phyloP scores from a whole-genome alignment of 2,797 vertebrate species.

The Lepilemur ruficaudatus region DNA sequence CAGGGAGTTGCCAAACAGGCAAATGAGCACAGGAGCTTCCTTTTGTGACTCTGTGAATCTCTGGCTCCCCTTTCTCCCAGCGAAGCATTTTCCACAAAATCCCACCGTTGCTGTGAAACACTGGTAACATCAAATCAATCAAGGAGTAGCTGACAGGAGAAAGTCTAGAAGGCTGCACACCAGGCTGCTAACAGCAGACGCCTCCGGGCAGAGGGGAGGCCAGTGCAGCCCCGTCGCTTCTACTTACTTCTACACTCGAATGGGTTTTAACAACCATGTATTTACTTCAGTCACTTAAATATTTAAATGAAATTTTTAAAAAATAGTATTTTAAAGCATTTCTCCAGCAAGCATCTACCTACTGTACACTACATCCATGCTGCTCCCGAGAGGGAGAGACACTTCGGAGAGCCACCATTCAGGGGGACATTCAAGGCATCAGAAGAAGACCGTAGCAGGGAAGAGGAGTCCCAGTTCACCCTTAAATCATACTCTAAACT shows the following conservation, averaged over 20 bases:
- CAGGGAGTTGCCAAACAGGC: neutral
- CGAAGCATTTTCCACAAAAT: neutral
- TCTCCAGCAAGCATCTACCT: neutral
- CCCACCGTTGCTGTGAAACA: neutral
- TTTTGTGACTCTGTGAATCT: neutral
- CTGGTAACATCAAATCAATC: neutral
- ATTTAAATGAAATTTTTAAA: neutral
- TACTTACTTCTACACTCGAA: neutral
- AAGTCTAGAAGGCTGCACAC: fast-evolving
- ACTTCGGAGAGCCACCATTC: neutral
- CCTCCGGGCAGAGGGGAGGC: no score
- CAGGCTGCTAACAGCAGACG: neutral
- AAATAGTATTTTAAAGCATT: neutral
- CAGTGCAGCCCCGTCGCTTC: neutral
- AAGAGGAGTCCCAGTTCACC: neutral
- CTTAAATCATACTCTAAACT: neutral
- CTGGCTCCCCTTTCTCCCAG: neutral
- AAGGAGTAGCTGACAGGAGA: neutral
- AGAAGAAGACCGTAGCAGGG: neutral
- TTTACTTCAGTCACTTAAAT: neutral
- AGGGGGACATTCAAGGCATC: neutral
- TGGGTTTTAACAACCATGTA: neutral
- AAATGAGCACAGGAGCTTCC: neutral
- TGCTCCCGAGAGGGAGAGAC: neutral
- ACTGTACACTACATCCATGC: fast-evolving